Conservation (phyloP, 2,888 invertebrate species). For the Phytoseiulus persimilis region DNA sequence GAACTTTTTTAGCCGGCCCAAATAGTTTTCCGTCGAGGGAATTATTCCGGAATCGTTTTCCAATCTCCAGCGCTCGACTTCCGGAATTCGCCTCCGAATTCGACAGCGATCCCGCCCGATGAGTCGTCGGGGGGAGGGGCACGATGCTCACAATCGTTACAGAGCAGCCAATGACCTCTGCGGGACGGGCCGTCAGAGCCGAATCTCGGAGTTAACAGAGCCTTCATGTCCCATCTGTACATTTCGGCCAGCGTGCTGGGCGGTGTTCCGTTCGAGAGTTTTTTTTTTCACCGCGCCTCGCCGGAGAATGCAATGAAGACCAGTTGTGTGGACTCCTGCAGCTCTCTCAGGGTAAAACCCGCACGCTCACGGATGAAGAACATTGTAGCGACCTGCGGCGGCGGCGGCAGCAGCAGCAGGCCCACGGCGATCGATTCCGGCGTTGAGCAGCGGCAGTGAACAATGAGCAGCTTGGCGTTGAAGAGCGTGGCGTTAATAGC, state of each 20-base stretch:
- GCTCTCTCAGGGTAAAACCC: background rate
- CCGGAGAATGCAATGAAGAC: background rate
- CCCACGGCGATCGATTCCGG: background rate
- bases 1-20: background rate
- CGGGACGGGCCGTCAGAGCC: too few relatives aligned
- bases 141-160: background rate
- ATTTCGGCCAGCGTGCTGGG: background rate
- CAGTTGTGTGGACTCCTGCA: too few relatives aligned
- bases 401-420: background rate
- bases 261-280: background rate
- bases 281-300: background rate
- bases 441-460: background rate
- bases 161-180: too few relatives aligned
- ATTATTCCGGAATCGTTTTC: background rate
- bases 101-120: background rate
- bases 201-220: background rate
- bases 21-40: background rate
- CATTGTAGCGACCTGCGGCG: background rate
- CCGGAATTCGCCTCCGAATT: background rate
- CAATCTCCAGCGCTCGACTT: background rate
- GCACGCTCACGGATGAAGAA: background rate
- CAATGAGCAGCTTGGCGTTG: conserved; percentile 5
- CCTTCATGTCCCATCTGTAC: background rate
- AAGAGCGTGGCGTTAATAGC: conserved; percentile 5
- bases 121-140: background rate